Conservation (phyloP, 2,888 invertebrate species). For the Ophion slaviceki region DNA sequence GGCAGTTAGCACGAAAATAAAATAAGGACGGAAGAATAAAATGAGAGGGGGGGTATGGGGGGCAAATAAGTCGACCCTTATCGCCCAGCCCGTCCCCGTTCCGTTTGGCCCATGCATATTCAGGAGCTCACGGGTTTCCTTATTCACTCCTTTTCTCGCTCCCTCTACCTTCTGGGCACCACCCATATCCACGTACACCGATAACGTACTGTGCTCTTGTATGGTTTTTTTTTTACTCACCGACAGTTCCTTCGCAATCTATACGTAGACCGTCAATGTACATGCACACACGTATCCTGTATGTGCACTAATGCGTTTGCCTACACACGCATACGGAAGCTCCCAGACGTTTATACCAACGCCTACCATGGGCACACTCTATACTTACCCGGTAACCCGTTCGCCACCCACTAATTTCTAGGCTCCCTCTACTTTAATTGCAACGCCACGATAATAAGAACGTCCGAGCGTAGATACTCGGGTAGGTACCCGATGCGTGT, state of each 20-base stretch:
- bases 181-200: slow-evolving; percentile 57
- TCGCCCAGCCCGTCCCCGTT: slow-evolving; percentile 79
- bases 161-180: slow-evolving; percentile 68
- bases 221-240: slow-evolving; percentile 28
- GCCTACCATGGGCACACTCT: slow-evolving; percentile 70
- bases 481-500: slow-evolving; percentile 38
- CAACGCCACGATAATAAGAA: slow-evolving; percentile 79
- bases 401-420: slow-evolving; percentile 82
- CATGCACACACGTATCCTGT: background rate
- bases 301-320: slow-evolving; percentile 21
- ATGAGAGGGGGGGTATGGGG: slow-evolving; percentile 74
- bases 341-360: slow-evolving; percentile 71
- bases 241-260: slow-evolving; percentile 51
- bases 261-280: background rate
- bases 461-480: slow-evolving; percentile 68
- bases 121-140: slow-evolving; percentile 73
- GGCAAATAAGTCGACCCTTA: slow-evolving; percentile 82
- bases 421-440: slow-evolving; percentile 81
- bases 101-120: slow-evolving; percentile 83
- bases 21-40: slow-evolving; percentile 80
- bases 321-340: slow-evolving; percentile 53
- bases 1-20: slow-evolving; percentile 82
- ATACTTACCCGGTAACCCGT: slow-evolving; percentile 78
- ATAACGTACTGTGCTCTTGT: slow-evolving; percentile 44
- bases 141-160: slow-evolving; percentile 65